A percentile compares a stretch with the other conserved stretches of the same genome.
These are phyloP conservation scores for Pelecanus crispus DNA, from an alignment of 2,113 vertebrate genomes.

Conservation along the genomic window DNA sequence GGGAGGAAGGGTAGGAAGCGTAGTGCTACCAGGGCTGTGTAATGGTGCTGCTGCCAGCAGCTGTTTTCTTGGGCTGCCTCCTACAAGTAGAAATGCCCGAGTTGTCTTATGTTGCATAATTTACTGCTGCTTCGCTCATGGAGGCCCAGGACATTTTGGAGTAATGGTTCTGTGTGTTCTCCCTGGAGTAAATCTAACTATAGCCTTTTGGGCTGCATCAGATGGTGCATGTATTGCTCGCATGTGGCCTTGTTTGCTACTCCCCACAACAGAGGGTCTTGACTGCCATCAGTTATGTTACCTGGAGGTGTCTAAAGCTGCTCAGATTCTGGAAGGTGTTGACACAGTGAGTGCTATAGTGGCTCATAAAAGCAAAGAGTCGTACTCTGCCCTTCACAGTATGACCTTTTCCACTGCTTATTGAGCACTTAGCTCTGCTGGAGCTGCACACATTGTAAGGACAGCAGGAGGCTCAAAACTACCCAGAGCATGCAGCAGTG, in stretches of 20 bases:
- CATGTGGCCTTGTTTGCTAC: fast-evolving
- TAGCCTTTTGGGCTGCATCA: not conserved
- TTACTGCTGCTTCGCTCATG: not conserved
- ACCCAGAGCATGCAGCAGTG: fast-evolving
- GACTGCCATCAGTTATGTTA: not conserved
- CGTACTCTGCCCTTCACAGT: not conserved
- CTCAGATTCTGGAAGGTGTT: not conserved
- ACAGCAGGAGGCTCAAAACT: not conserved
- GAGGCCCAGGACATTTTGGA: not conserved
- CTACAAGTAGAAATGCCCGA: not conserved
- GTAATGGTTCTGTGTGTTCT: not conserved
- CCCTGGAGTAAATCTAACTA: not conserved
- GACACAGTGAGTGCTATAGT: fast-evolving
- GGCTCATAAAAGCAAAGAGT: not conserved
- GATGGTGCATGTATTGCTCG: fast-evolving
- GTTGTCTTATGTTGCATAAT: not conserved
- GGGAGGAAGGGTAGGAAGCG: fast-evolving
- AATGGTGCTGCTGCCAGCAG: not conserved
- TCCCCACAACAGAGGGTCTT: not conserved
- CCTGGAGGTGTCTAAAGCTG: not conserved
- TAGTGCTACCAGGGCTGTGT: not conserved
- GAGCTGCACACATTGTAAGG: not conserved
- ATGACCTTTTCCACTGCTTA: not conserved
- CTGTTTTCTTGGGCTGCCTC: not conserved
- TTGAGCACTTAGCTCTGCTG: not conserved